Evolutionary conservation across 2,888 invertebrate genomes (phyloP).

Genomic region (Ashinkailepas kermadecensis): DNA sequence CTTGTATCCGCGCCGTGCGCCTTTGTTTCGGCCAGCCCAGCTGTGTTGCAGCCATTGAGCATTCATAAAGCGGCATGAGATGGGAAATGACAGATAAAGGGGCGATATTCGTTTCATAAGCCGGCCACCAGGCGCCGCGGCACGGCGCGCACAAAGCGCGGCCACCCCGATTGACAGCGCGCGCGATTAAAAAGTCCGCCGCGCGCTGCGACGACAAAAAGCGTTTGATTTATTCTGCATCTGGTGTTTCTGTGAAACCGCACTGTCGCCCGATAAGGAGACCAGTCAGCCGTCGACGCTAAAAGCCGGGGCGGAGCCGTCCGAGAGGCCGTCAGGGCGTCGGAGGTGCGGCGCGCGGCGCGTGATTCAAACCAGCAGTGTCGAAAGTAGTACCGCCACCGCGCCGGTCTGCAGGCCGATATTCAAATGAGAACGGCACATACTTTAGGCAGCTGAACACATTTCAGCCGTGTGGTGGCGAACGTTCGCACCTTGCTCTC

Average conservation of each 20-base stretch:
- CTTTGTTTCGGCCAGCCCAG: constrained; percentile 16
- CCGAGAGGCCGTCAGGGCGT: not conserved
- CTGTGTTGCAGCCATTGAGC: constrained; percentile 16
- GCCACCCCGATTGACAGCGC: constrained; percentile 4
- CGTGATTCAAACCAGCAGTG: not conserved
- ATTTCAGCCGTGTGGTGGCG: too few species aligned
- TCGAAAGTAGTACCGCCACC: not conserved
- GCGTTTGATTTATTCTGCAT: constrained; percentile 9
- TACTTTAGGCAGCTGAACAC: too few species aligned
- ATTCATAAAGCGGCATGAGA: constrained; percentile 17
- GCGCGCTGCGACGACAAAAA: not conserved
- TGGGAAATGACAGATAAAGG: constrained; percentile 21
- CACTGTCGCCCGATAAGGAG: constrained; percentile 4
- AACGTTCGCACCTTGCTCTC: too few species aligned
- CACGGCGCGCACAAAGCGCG: not conserved
- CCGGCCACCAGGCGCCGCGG: not conserved
- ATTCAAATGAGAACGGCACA: not conserved
- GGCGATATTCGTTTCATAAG: not conserved
- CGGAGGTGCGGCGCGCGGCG: not conserved
- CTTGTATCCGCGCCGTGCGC: not conserved
- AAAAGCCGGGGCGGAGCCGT: not conserved
- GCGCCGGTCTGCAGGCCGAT: not conserved
- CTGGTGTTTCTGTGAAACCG: constrained; percentile 18
- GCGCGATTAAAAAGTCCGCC: not conserved
- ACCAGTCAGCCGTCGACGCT: not conserved